phyloP scores from a whole-genome alignment of 2,113 vertebrate species.

The Danionella cerebrum region DNA sequence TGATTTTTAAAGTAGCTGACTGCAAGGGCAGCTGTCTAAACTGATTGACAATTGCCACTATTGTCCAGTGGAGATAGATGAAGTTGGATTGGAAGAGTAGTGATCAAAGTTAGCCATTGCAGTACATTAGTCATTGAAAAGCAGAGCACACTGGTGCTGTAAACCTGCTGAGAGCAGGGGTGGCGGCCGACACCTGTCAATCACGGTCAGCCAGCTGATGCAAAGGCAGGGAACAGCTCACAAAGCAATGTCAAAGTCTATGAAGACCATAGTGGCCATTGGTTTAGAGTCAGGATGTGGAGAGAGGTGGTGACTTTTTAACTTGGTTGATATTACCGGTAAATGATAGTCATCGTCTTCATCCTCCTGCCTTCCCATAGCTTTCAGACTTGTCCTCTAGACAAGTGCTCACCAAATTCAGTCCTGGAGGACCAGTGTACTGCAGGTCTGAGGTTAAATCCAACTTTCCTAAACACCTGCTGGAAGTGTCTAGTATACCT shows the following conservation, averaged over 20 bases:
- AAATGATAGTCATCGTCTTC: too few species aligned
- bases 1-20: background rate
- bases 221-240: constrained; percentile 42
- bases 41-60: background rate
- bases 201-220: constrained; percentile 27
- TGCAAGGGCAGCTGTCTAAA: constrained; percentile 2
- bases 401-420: too few species aligned
- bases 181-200: constrained; percentile 39
- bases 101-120: constrained; percentile 26
- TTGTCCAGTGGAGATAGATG: background rate
- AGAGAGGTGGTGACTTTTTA: too few species aligned
- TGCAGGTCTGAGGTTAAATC: too few species aligned
- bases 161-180: constrained; percentile 15
- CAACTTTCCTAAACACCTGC: too few species aligned
- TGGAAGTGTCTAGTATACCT: too few species aligned
- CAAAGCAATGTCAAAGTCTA: constrained; percentile 17
- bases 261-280: constrained; percentile 13
- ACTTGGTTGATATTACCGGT: too few species aligned
- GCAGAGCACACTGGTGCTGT: constrained; percentile 18
- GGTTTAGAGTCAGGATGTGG: background rate
- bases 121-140: constrained; percentile 36
- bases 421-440: too few species aligned
- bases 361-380: too few species aligned
- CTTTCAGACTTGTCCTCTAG: too few species aligned
- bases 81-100: background rate